Base-by-base conservation (phyloP, 2,797 vertebrate species). In the Chrysocyon brachyurus region DNA sequence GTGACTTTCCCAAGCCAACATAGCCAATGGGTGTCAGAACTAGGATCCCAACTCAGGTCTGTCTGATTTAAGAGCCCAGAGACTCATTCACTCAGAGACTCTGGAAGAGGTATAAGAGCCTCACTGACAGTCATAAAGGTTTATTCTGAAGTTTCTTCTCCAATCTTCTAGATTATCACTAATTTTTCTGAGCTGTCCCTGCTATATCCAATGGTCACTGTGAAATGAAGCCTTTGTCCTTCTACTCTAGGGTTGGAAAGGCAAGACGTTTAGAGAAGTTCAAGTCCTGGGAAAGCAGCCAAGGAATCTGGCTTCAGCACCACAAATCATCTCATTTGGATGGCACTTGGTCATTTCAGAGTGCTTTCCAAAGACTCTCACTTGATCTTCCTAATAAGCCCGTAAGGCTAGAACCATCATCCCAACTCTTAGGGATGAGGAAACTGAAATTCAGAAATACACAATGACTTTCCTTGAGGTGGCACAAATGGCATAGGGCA, bases 151-250 rank as follows among this genome's bases (percentile, higher is more conserved):
- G n/a, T 75, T 22, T 17, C 4, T 85, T 79, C 24, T 73, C 28
- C 12, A 66, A 33, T 1, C 4, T 70, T 92, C 19, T 57, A 70
- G 54, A 75, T 78, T 61, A 70, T 85, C 15, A 56, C 28, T 61
- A 70, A 46, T 12, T 79, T 83, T 81, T 15, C 24, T 63, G 22
- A 91, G 2, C n/a, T 89, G 14, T 57, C 7, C 12, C 49, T 61
- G 63, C 6, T 6, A 36, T 28, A 33, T 15, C 36, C 21, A 63
- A 0, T 15, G 5, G n/a, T 57, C 14, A 72, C 0, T 26, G 22
- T 54, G 14, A 70, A 72, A 70, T 96, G 26, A 96, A 93, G 56
- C 31, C 72, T 21, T 31, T 64, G 12, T 9, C n/a, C 36, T 78
- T 73, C 72, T 49, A 16, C 26, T 5, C 14, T 52, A 84, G 21